Conservation (phyloP, 92 coral and sea anemone genomes). For the Palythoa caribaeorum region DNA sequence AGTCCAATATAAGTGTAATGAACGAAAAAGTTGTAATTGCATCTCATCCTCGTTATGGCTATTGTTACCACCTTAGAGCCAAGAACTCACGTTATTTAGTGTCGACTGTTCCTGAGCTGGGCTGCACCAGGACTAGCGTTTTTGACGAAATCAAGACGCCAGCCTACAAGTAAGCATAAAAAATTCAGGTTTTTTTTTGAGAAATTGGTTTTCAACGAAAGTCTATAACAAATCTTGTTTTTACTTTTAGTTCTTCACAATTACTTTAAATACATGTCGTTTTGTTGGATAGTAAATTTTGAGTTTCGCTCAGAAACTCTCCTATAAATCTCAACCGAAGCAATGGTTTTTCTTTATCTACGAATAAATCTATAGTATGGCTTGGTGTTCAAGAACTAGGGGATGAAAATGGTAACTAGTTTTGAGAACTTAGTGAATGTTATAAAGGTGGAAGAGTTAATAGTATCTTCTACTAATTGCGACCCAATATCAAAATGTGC, state of each 20-base stretch:
- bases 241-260: background rate
- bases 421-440: no score
- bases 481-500: no score
- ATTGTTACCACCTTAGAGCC: constrained; percentile 61
- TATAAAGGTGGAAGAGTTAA: no score
- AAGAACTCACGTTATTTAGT: constrained; percentile 57
- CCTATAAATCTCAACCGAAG: no score
- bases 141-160: constrained; percentile 82
- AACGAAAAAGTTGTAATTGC: constrained; percentile 71
- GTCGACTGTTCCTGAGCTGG: constrained; percentile 71
- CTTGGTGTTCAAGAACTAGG: no score
- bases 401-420: no score
- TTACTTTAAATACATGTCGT: no score
- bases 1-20: constrained; percentile 45
- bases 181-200: background rate
- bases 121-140: constrained; percentile 67
- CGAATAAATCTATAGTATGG: no score
- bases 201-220: background rate
- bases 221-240: background rate
- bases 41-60: constrained; percentile 75
- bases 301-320: no score
- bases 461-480: no score
- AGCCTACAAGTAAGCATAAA: constrained; percentile 90
- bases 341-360: no score
- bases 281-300: no score